A percentile compares a stretch with the other conserved stretches of the same genome.
These are phyloP conservation scores for Orussus abietinus DNA, from an alignment of 1,140 invertebrate genomes.

Conservation along the genomic window DNA sequence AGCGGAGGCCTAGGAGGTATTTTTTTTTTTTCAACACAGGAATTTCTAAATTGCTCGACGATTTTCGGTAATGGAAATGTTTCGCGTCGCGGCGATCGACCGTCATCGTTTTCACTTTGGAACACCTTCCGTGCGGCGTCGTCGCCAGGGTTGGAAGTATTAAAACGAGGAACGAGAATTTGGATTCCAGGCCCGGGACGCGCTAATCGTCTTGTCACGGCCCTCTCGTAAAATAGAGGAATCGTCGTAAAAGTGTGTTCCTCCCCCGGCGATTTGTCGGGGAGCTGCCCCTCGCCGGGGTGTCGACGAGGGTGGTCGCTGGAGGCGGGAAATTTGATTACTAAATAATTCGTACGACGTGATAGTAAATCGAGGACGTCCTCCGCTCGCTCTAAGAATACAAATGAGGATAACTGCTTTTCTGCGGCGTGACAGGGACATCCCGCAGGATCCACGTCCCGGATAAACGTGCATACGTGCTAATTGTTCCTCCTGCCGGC, in stretches of 20 bases:
- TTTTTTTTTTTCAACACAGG: too few species aligned
- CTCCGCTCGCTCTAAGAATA: slow-evolving; percentile 43
- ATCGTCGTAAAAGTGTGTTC: slow-evolving; percentile 44
- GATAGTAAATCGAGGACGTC: slow-evolving; percentile 49
- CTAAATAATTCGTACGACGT: slow-evolving; percentile 53
- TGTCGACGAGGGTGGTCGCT: slow-evolving; percentile 1
- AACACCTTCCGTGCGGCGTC: too few species aligned
- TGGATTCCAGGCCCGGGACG: too few species aligned
- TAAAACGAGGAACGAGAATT: too few species aligned
- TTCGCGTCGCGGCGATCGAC: too few species aligned
- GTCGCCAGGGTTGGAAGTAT: too few species aligned
- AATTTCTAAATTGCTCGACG: too few species aligned
- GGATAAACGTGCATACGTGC: slow-evolving; percentile 1
- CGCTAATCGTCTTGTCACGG: slow-evolving; percentile 45
- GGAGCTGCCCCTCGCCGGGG: slow-evolving; percentile 15
- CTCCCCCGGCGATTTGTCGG: slow-evolving; percentile 4
- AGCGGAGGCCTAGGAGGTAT: too few species aligned
- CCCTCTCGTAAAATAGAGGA: slow-evolving; percentile 51
- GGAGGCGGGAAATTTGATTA: slow-evolving; percentile 48
- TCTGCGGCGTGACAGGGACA: slow-evolving; percentile 21
- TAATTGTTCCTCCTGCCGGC: slow-evolving; percentile 5
- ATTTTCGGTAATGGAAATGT: too few species aligned
- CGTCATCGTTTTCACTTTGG: too few species aligned
- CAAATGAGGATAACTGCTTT: slow-evolving; percentile 50
- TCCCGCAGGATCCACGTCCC: neutral